Evolutionary conservation across 2,797 vertebrate genomes (phyloP), one percentile per base, ranked within the genome.

Genomic region (Poeciliopsis infans): DNA sequence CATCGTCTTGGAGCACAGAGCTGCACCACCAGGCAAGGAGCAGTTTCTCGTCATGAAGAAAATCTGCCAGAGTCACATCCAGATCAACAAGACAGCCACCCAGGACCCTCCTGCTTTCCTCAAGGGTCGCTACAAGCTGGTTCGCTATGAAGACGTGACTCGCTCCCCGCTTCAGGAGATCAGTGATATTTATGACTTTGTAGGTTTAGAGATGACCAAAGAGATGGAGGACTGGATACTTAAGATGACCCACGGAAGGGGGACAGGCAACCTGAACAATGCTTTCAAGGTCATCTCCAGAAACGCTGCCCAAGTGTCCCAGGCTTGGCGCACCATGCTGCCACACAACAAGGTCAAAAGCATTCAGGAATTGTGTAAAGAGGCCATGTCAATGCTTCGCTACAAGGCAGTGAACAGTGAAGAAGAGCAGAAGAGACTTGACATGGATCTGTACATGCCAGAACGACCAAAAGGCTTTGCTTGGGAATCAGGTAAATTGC

Each of bases 111-210:
- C 97, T 0, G 87, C 94, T 8, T 98, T 98, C 84, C 91, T 99
- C 70, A 94, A 92, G 68, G 96, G 94, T 13, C 97, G 97, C 73
- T 99, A 99, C 93, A 96, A 96, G 84, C 93, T 99, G 92, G 93
- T 99, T 5, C 97, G 98, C 71, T 99, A 97, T 0, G 98, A 99
- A 93, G 98, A 99, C 74, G 83, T 99, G 47, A 97, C 95, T 0
- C 95, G 85, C 18, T 93, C 97, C 83, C 97, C 98, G 0, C 91
- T 97, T 1, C 57, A 75, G 0, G 96, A 97, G 91, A 96, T 99
- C 47, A 91, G 86, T 0, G 88, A 83, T 36, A 94, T 99, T 92
- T 99, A 98, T 25, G 83, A 94, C 47, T 99, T 99, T 83, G 95
- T 96, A 0, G 95, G 96, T 23, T 95, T 99, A 77, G 88, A 89